Conservation (phyloP, 2,888 invertebrate genomes). For the Thalpophila matura region DNA sequence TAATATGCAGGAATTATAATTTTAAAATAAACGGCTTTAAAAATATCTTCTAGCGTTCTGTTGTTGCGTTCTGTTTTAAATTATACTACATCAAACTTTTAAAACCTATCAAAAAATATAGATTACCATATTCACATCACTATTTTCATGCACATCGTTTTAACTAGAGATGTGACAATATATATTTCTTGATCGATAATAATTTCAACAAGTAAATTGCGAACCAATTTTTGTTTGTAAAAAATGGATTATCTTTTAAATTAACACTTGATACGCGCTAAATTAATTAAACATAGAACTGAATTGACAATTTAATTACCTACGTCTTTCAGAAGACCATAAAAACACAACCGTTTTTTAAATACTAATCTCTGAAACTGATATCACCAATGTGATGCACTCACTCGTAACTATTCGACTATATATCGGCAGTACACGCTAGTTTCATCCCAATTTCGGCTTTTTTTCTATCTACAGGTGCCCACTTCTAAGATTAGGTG, state of each 20-base stretch:
- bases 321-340: constrained; percentile 60
- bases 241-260: constrained; percentile 26
- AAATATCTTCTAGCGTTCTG: constrained; percentile 37
- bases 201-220: constrained; percentile 15
- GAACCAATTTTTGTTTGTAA: constrained; percentile 10
- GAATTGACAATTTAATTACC: constrained; percentile 60
- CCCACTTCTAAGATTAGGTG: constrained; percentile 82
- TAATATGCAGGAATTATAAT: constrained; percentile 43
- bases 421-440: constrained; percentile 84
- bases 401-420: constrained; percentile 65
- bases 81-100: constrained; percentile 25
- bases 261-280: constrained; percentile 39
- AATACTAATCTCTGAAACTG: constrained; percentile 59
- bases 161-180: constrained; percentile 41
- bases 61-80: constrained; percentile 49
- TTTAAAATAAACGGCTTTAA: constrained; percentile 42
- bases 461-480: constrained; percentile 82
- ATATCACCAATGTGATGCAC: constrained; percentile 60
- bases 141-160: constrained; percentile 15
- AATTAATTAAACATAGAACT: constrained; percentile 53
- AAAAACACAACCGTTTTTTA: constrained; percentile 64
- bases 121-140: constrained; percentile 39
- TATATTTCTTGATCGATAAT: constrained; percentile 31
- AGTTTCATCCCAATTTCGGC: constrained; percentile 70
- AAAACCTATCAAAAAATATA: constrained; percentile 27